Percentiles rank a stretch among this genome's conserved stretches.
Conservation (phyloP, 2,888 invertebrate species). For the Spialia ferax region DNA sequence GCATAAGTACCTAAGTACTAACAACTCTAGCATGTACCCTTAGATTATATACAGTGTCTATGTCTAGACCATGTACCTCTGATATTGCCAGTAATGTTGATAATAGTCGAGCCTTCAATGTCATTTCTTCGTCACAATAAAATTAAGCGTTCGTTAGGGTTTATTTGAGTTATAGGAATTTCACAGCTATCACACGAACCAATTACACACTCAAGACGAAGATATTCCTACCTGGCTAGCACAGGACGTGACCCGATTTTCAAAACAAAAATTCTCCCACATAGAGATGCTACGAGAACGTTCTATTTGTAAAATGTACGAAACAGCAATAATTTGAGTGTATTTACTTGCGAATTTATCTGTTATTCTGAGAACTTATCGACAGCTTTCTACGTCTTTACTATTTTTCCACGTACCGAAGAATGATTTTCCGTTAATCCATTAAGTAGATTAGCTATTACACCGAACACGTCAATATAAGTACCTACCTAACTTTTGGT, state of each 20-base stretch:
- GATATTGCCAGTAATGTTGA: no score
- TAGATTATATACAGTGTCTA: no score
- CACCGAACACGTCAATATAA: no score
- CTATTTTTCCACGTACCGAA: background rate
- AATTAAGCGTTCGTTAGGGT: background rate
- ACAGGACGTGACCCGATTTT: slow-evolving; percentile 1
- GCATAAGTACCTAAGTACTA: no score
- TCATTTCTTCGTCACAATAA: background rate
- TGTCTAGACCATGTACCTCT: no score
- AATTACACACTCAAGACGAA: background rate
- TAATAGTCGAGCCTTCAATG: no score
- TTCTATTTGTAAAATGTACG: slow-evolving; percentile 4
- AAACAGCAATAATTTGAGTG: background rate
- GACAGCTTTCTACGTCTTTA: background rate
- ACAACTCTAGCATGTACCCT: no score
- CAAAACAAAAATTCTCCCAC: slow-evolving; percentile 1
- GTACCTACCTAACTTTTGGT: no score
- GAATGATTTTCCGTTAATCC: background rate
- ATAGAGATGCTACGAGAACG: background rate
- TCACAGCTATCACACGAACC: background rate
- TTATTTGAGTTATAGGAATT: background rate
- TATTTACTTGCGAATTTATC: slow-evolving; percentile 4
- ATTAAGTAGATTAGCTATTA: no score
- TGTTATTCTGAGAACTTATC: background rate
- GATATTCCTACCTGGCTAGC: no score